phyloP scores from a whole-genome alignment of 2,797 vertebrate genomes.

The Crypturellus tataupa region DNA sequence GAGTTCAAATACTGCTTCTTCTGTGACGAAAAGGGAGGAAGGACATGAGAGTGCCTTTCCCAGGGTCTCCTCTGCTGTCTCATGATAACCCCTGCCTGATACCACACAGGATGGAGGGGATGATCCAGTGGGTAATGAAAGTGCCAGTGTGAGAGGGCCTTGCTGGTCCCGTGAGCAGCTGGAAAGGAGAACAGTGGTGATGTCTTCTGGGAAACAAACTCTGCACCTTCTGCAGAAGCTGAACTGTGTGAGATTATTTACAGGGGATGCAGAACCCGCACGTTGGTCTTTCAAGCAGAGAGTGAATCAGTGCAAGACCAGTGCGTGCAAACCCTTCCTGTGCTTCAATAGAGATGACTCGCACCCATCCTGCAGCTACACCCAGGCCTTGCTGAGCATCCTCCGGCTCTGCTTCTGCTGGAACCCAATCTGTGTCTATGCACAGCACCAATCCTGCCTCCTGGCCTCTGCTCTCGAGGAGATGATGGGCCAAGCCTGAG shows the following conservation, averaged over 20 bases:
- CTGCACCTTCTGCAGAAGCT: background rate
- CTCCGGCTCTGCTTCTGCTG: background rate
- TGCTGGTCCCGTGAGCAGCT: background rate
- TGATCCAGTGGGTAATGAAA: background rate
- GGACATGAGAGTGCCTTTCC: background rate
- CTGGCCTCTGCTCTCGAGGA: background rate
- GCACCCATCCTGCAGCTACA: background rate
- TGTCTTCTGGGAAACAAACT: background rate
- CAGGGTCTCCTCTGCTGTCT: background rate
- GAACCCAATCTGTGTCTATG: background rate
- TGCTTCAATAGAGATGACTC: background rate
- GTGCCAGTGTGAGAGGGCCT: background rate
- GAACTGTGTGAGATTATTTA: background rate
- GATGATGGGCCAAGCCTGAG: background rate
- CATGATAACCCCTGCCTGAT: background rate
- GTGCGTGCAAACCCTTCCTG: background rate
- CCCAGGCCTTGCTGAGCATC: background rate
- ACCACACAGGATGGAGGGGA: background rate
- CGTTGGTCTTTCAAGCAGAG: background rate
- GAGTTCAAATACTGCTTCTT: slow-evolving; percentile 35
- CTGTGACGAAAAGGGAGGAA: background rate
- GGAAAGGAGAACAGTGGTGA: background rate
- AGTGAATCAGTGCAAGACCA: background rate
- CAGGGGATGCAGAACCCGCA: background rate
- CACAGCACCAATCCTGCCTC: too few species aligned